A percentile compares a stretch with the other conserved stretches of the same genome.
Conservation (phyloP, 2,888 invertebrate species). For the Morinoia aosen region DNA sequence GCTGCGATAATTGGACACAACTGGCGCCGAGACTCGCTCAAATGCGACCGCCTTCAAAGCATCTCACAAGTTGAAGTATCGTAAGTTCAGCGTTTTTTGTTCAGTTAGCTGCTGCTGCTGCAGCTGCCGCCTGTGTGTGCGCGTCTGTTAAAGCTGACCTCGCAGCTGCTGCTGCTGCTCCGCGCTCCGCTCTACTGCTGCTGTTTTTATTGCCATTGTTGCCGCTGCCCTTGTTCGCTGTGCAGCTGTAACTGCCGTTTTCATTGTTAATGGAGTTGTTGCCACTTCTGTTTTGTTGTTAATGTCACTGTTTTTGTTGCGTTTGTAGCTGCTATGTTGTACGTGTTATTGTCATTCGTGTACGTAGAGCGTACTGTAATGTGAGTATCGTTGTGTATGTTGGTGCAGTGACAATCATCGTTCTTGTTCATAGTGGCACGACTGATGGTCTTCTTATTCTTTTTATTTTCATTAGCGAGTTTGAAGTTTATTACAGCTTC, state of each 20-base stretch:
- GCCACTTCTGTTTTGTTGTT: background rate
- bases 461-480: background rate
- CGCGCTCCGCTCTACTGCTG: background rate
- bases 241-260: background rate
- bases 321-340: background rate
- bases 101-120: constrained; percentile 1
- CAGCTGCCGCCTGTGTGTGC: constrained; percentile 1
- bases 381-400: background rate
- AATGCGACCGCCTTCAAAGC: background rate
- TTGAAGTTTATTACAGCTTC: background rate
- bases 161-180: constrained; percentile 31
- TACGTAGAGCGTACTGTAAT: background rate
- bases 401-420: background rate
- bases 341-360: background rate
- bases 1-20: background rate
- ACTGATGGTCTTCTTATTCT: background rate
- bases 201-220: constrained; percentile 32
- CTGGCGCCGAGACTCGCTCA: background rate
- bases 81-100: background rate
- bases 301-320: background rate
- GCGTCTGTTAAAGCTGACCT: constrained; percentile 48
- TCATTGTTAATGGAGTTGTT: background rate
- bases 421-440: background rate
- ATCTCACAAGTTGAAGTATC: constrained; percentile 24
- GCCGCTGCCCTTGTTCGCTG: background rate